Conservation (phyloP, 2,113 vertebrate genomes). For the Heteronetta atricapilla region DNA sequence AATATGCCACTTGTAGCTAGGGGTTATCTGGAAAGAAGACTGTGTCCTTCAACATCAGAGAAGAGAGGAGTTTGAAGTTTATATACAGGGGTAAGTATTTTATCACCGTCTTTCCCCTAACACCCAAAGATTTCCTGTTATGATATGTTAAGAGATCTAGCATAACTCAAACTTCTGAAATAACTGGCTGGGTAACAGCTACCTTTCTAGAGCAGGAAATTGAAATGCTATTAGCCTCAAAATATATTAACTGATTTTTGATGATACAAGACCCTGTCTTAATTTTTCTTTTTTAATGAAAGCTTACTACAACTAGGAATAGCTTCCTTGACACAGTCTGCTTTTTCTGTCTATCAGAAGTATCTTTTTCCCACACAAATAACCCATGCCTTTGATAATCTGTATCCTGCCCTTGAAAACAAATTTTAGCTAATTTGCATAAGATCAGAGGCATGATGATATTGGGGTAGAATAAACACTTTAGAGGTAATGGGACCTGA, state of each 20-base stretch:
- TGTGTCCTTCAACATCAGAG: background rate
- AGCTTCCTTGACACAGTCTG: background rate
- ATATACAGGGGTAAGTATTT: background rate
- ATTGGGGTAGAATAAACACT: background rate
- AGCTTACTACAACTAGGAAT: background rate
- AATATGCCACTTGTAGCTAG: background rate
- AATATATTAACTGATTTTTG: background rate
- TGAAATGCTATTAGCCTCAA: background rate
- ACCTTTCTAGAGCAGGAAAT: background rate
- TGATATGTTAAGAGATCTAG: background rate
- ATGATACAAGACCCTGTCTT: background rate
- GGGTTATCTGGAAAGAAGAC: background rate
- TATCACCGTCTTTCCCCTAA: background rate
- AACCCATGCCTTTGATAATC: background rate
- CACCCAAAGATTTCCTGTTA: background rate
- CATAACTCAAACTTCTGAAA: background rate
- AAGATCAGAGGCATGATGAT: background rate
- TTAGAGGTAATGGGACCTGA: background rate
- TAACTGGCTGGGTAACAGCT: background rate
- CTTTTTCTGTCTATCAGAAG: background rate
- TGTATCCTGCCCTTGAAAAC: background rate
- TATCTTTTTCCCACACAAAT: background rate
- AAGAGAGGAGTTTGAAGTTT: background rate
- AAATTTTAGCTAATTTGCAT: background rate
- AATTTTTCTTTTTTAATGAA: background rate